Evolutionary conservation across 2,888 invertebrate genomes (phyloP).

Genomic region (Amphimallon solstitiale): DNA sequence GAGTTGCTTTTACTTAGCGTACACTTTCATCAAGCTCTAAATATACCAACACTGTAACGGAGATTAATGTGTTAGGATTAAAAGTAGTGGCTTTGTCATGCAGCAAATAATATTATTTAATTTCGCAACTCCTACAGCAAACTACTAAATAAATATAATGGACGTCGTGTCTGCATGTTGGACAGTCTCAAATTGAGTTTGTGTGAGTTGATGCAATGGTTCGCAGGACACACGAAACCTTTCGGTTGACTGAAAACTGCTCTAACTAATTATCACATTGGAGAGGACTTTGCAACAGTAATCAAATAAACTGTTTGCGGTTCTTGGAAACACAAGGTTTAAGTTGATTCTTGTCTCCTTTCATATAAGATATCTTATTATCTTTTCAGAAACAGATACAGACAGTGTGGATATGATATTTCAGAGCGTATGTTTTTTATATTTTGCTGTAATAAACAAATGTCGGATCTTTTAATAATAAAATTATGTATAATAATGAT

Average conservation of each 20-base stretch:
- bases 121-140: background rate
- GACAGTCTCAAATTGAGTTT: constrained; percentile 25
- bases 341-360: background rate
- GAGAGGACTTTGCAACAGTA: constrained; percentile 46
- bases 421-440: too few species aligned
- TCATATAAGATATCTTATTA: background rate
- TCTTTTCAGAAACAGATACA: too few species aligned
- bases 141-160: constrained; percentile 29
- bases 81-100: background rate
- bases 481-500: too few species aligned
- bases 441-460: too few species aligned
- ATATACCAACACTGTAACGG: background rate
- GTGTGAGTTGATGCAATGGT: constrained; percentile 9
- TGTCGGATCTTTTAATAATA: too few species aligned
- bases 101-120: constrained; percentile 24
- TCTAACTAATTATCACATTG: constrained; percentile 45
- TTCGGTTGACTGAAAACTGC: constrained; percentile 41
- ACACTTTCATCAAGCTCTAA: background rate
- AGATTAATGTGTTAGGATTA: background rate
- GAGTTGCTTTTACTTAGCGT: background rate
- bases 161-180: constrained; percentile 17
- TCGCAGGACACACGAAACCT: constrained; percentile 22
- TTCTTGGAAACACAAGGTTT: constrained; percentile 2
- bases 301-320: constrained; percentile 41
- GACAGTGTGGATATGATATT: too few species aligned